Percentiles rank a stretch among this genome's conserved stretches.
phyloP scores from a whole-genome alignment of 2,888 invertebrate genomes.

The Hypomecis punctinalis region DNA sequence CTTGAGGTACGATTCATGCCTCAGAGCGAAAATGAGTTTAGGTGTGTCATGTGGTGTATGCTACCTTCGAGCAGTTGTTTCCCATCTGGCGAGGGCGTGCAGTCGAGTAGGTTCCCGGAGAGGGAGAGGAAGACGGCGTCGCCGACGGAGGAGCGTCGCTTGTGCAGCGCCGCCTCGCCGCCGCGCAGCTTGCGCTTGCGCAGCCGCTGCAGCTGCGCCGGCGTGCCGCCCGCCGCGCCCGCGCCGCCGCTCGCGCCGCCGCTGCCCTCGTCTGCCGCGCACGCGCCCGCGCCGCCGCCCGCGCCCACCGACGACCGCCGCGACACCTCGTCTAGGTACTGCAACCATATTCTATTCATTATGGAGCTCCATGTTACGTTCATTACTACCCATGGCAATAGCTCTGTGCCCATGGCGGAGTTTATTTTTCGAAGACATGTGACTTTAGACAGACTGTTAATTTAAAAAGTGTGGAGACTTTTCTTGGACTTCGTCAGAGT shows the following conservation, averaged over 20 bases:
- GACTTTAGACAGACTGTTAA: no score
- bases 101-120: constrained; percentile 95
- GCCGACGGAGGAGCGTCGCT: constrained; percentile 94
- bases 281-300: constrained; percentile 46
- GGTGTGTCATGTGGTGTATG: no score
- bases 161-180: constrained; percentile 86
- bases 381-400: no score
- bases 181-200: constrained; percentile 92
- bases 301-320: constrained; percentile 77
- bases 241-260: constrained; percentile 41
- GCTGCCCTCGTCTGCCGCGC: constrained; percentile 45
- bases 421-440: no score
- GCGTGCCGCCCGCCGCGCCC: constrained; percentile 59
- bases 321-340: constrained; percentile 81
- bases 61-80: constrained; percentile 82
- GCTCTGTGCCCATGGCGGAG: no score
- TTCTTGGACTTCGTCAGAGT: no score
- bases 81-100: constrained; percentile 93
- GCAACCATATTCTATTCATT: neutral
- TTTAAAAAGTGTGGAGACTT: no score
- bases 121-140: constrained; percentile 94
- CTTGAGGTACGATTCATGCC: no score
- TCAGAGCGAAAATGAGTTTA: no score
- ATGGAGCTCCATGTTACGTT: neutral
- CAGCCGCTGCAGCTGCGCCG: constrained; percentile 80